Percentiles rank a stretch among this genome's conserved stretches.
Evolutionary conservation across 2,113 vertebrate genomes (phyloP).

Genomic region (Zapornia atra): DNA sequence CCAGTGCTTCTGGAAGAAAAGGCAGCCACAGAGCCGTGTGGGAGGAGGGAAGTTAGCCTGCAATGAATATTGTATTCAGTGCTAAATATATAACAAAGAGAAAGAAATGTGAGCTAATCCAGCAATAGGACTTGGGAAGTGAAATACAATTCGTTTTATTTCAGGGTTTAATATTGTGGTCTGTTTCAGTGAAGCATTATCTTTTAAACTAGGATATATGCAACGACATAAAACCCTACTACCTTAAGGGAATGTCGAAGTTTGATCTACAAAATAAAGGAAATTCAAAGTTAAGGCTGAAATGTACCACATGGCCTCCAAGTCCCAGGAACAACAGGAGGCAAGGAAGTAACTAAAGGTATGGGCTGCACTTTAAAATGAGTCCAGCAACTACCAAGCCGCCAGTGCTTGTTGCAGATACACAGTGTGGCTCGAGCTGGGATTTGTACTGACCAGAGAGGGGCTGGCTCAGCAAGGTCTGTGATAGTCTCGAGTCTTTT

Average conservation of each 20-base stretch:
- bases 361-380: conserved; percentile 39
- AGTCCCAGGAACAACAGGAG: conserved; percentile 56
- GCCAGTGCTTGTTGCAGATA: not conserved
- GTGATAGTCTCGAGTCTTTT: not conserved
- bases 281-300: conserved; percentile 76
- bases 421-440: not conserved
- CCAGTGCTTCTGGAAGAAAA: conserved; percentile 38
- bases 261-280: conserved; percentile 72
- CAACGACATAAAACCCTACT: conserved; percentile 31
- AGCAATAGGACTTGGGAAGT: conserved; percentile 25
- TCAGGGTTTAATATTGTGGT: conserved; percentile 38
- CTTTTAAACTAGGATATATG: conserved; percentile 64
- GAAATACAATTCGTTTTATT: conserved; percentile 32
- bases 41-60: conserved; percentile 43
- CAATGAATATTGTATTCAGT: conserved; percentile 50
- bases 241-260: conserved; percentile 72
- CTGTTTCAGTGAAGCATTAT: conserved; percentile 53
- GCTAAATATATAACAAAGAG: conserved; percentile 62
- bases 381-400: not conserved
- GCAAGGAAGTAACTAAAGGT: conserved; percentile 63
- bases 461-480: not conserved
- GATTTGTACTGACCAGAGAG: not conserved
- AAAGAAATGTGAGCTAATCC: conserved; percentile 58
- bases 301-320: conserved; percentile 71
- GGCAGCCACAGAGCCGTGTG: not conserved